A percentile compares a stretch with the other conserved stretches of the same genome.
Evolutionary conservation across 2,888 invertebrate genomes (phyloP).

Genomic region (Notocelia uddmanniana): DNA sequence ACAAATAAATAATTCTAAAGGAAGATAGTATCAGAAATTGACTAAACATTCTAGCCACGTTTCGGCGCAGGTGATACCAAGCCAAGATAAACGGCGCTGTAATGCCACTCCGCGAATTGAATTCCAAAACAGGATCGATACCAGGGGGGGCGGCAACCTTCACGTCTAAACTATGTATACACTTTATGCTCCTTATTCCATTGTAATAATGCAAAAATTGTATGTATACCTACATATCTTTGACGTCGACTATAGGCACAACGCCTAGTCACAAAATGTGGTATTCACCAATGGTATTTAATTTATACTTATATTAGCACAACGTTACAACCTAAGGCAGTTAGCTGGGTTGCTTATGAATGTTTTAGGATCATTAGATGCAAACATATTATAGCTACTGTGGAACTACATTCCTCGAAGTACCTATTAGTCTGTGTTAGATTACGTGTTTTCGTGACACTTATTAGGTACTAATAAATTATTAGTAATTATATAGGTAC

Average conservation of each 20-base stretch:
- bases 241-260: neutral
- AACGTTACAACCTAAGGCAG: no score
- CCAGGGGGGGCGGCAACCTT: conserved; percentile 40
- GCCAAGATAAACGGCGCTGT: conserved; percentile 74
- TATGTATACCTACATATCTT: neutral
- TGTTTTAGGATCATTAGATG: neutral
- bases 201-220: neutral
- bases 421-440: no score
- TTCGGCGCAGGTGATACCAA: conserved; percentile 73
- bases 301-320: no score
- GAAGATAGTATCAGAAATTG: conserved; percentile 39
- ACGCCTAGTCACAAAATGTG: neutral
- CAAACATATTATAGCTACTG: neutral
- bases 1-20: conserved; percentile 27
- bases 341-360: neutral
- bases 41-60: conserved; percentile 72
- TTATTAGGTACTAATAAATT: no score
- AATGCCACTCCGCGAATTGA: conserved; percentile 84
- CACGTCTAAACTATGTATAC: neutral
- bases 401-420: no score
- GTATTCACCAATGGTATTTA: neutral
- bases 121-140: conserved; percentile 80
- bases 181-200: neutral
- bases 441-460: no score
- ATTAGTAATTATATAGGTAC: no score